Conservation (phyloP, 2,113 vertebrate genomes). For the Pampusana beccarii region DNA sequence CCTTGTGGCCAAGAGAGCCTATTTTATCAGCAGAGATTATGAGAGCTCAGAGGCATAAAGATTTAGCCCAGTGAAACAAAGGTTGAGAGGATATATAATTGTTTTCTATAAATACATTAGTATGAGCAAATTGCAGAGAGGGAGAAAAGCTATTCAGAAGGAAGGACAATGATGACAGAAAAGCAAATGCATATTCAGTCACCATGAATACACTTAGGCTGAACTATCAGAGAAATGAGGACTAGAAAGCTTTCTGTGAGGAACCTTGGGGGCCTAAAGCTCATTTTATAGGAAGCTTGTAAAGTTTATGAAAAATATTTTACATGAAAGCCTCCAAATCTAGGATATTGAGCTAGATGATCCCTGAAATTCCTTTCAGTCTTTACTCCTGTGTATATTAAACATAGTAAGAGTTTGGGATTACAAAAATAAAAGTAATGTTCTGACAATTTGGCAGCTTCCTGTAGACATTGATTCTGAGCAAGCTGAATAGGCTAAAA, state of each 20-base stretch:
- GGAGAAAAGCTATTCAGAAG: not conserved
- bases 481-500: not conserved
- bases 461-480: not conserved
- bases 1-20: not conserved
- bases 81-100: not conserved
- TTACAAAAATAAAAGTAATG: not conserved
- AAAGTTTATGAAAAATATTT: not conserved
- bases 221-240: not conserved
- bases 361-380: not conserved
- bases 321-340: not conserved
- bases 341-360: not conserved
- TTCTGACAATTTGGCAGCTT: not conserved
- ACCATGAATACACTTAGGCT: not conserved
- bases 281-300: not conserved
- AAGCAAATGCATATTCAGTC: not conserved
- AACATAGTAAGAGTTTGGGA: not conserved
- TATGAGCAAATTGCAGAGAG: not conserved
- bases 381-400: not conserved
- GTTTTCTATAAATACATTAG: constrained; percentile 21
- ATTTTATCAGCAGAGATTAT: not conserved
- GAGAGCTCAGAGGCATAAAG: not conserved
- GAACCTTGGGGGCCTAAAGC: not conserved
- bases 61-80: constrained; percentile 17
- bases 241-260: not conserved
- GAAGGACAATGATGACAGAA: not conserved